Evolutionary conservation across 1,140 invertebrate genomes (phyloP), one percentile per base, ranked within the genome.

Genomic region (Drosophila hydei): DNA sequence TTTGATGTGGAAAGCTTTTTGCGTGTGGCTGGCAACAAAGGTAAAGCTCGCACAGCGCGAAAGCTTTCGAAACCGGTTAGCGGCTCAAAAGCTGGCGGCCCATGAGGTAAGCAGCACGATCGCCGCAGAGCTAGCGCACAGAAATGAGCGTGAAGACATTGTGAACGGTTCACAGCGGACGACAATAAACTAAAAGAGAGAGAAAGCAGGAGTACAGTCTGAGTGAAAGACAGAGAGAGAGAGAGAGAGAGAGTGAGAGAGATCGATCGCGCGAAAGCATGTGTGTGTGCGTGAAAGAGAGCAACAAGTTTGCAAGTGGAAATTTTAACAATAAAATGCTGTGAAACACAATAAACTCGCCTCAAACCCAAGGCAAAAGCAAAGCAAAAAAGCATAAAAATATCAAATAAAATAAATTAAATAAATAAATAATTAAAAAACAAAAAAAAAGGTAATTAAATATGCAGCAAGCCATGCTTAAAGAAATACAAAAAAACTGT

Each of bases 141-240:
- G 84, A 90, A 90, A 74, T 89, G 89, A 90, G 80, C 89, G 84
- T 87, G 81, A 79, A 90, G 80, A 85, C 77, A 54, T 76, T 62
- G 89, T 87, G 89, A 90, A 83, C 89, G 89, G 89, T 87, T 77
- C 78, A 68, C 67, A 75, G 79, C 87, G 87, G 87, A 89, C 50
- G 63, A 73, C 42, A 21, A 16, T n/a, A 38, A 5, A 56, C 25
- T 25, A 75, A 36, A 58, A 47, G 40, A 47, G 7, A 45, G 12
- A 38, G 21, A 50, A 40, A 59, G 45, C 30, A 47, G 79, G 40
- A 74, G 52, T 47, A 42, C 2, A 16, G 38, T 40, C 5, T 16
- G 38, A 16, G 69, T 61, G 11, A 68, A 36, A 16, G n/a, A 27
- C 30, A 33, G 54, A 59, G 51, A 62, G 47, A 19, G 51, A 38